Base-by-base conservation (phyloP, 2,113 vertebrate species). In the Lampris megalopsis region DNA sequence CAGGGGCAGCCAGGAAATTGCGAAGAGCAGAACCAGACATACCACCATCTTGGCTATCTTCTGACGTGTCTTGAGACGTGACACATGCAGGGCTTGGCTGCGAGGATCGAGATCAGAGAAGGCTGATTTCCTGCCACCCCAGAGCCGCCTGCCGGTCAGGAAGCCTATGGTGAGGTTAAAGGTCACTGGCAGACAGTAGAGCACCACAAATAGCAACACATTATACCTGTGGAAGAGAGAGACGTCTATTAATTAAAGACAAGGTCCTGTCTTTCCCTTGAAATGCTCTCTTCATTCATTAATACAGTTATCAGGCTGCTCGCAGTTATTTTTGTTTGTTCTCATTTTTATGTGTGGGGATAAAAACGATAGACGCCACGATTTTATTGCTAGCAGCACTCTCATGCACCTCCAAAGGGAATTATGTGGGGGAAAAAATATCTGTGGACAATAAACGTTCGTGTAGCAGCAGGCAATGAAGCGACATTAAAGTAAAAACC, bases 11-110 rank as follows among this genome's bases (percentile, higher is more conserved):
- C 97, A 98, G 49, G 97, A 96, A 37, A 95, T 53, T 0, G 96
- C 94, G 0, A 98, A 98, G n/a, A 98, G 91, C 50, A 97, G 89
- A 52, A 98, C 96, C 80, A 97, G 88, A 40, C 96, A 95, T 63
- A 98, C 94, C 82, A 98, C 96, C 95, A 97, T 96, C 89, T 95
- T 97, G 0, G 95, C 97, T 1, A 98, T 96, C 64, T 96, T 96
- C 93, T 95, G 96, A 0, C 97, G 94, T 1, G 89, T 93, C 87
- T 96, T 97, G 54, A 98, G 93, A 70, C 96, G 92, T 1, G 95
- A 96, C 6, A 88, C 76, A 0, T 96, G 95, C 82, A 96, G 90
- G 2, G 92, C 92, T 2, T 93, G 90, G 79, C 92, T 95, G 63
- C 94, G 93, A 40, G 93, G 94, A 36, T 94, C 93, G 0, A 95